Evolutionary conservation across 2,797 vertebrate genomes (phyloP).

Genomic region (Platalea minor): DNA sequence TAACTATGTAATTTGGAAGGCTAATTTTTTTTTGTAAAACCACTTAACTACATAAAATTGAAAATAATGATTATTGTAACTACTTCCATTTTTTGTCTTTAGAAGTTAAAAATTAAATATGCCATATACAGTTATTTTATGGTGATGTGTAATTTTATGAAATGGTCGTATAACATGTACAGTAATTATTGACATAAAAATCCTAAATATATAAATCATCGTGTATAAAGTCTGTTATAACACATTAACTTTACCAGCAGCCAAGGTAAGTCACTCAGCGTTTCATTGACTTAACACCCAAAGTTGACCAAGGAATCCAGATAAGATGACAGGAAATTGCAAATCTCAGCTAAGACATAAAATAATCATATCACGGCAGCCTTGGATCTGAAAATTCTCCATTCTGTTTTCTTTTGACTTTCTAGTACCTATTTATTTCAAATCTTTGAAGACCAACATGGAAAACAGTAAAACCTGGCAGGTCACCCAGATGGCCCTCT

Average conservation of each 20-base stretch:
- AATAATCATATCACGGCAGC: slow-evolving; percentile 7
- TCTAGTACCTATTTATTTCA: neutral
- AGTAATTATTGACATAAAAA: slow-evolving; percentile 79
- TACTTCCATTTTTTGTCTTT: slow-evolving; percentile 76
- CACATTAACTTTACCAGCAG: slow-evolving; percentile 73
- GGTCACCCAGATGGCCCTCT: neutral
- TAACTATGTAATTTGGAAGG: slow-evolving; percentile 79
- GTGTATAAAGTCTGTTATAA: slow-evolving; percentile 63
- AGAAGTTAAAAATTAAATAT: slow-evolving; percentile 78
- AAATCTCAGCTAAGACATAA: slow-evolving; percentile 39
- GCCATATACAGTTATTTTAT: slow-evolving; percentile 77
- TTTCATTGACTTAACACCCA: slow-evolving; percentile 64
- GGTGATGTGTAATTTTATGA: slow-evolving; percentile 76
- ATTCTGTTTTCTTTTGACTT: neutral
- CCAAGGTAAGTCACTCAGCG: slow-evolving; percentile 73
- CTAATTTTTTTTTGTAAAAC: slow-evolving; percentile 78
- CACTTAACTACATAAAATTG: slow-evolving; percentile 83
- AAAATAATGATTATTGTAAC: slow-evolving; percentile 82
- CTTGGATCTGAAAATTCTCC: neutral
- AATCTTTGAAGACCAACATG: neutral
- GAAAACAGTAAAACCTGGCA: neutral
- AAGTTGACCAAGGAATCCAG: slow-evolving; percentile 45
- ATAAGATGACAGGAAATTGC: slow-evolving; percentile 57
- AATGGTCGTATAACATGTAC: slow-evolving; percentile 71
- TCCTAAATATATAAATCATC: slow-evolving; percentile 76